Conservation (phyloP, 2,113 vertebrate species). For the Synchiropus splendidus region DNA sequence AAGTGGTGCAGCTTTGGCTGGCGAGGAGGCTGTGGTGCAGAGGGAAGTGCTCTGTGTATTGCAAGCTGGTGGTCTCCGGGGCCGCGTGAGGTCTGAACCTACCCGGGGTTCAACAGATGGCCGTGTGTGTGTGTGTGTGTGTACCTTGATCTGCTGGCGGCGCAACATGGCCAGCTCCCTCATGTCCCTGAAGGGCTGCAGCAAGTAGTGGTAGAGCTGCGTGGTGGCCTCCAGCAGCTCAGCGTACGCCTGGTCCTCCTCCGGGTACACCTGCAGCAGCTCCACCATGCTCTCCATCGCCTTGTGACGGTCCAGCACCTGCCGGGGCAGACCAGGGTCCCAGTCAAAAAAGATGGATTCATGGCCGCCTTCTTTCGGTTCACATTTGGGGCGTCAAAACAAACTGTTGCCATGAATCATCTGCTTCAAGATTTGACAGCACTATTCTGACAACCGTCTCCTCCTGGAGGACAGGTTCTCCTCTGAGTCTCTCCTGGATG, state of each 20-base stretch:
- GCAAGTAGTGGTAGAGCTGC: slow-evolving; percentile 91
- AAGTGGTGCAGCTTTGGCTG: too few relatives aligned
- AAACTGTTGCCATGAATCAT: too few relatives aligned
- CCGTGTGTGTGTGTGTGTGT: slow-evolving; percentile 16
- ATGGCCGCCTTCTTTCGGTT: background rate
- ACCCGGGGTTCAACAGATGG: slow-evolving; percentile 40
- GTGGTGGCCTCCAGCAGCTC: slow-evolving; percentile 87
- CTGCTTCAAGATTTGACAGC: too few relatives aligned
- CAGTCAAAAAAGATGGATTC: background rate
- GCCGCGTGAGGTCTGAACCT: too few relatives aligned
- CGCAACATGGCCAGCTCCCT: slow-evolving; percentile 91
- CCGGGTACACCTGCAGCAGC: slow-evolving; percentile 83
- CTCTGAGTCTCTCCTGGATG: too few relatives aligned
- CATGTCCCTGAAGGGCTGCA: slow-evolving; percentile 97
- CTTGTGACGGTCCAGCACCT: slow-evolving; percentile 91
- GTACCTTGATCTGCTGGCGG: slow-evolving; percentile 96
- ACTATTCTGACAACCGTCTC: too few relatives aligned
- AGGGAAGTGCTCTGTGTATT: slow-evolving; percentile 18
- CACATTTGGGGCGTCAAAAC: background rate
- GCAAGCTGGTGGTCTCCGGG: slow-evolving; percentile 22
- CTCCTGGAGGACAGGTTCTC: too few relatives aligned
- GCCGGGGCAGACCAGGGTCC: background rate
- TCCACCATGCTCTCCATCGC: slow-evolving; percentile 92
- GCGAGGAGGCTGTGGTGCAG: too few relatives aligned
- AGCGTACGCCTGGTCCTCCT: slow-evolving; percentile 86